Conservation (phyloP, 2,113 vertebrate species). For the Gallinago media region DNA sequence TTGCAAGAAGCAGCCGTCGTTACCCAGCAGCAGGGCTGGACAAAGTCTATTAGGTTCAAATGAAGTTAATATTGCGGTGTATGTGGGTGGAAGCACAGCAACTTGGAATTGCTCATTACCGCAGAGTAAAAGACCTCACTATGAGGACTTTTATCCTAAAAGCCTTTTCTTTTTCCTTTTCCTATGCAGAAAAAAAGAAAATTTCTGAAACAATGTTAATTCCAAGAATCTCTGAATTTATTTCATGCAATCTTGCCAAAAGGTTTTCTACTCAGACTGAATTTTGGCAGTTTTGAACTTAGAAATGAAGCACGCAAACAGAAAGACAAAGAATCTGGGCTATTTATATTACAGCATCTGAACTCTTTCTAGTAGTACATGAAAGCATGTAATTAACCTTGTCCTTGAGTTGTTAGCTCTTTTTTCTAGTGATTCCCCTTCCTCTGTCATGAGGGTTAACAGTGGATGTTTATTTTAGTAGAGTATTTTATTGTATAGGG, state of each 20-base stretch:
- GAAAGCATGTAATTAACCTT: not conserved
- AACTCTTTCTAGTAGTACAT: not conserved
- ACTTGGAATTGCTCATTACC: not conserved
- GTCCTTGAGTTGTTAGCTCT: not conserved
- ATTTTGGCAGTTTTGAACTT: not conserved
- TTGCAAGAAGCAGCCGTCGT: not conserved
- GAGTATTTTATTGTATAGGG: not conserved
- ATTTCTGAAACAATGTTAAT: not conserved
- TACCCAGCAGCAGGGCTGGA: not conserved
- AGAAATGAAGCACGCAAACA: not conserved
- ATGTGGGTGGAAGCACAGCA: not conserved
- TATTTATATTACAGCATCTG: not conserved
- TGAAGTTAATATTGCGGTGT: conserved; percentile 3
- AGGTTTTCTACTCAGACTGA: not conserved
- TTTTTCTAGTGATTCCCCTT: not conserved
- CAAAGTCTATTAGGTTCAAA: not conserved
- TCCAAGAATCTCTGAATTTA: not conserved
- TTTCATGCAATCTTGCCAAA: not conserved
- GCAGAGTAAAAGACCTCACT: not conserved
- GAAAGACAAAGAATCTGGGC: not conserved
- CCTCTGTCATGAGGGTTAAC: not conserved
- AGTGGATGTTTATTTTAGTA: not conserved
- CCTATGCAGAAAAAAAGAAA: not conserved
- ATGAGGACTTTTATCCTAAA: not conserved
- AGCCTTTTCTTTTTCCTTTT: not conserved